Base-by-base conservation (phyloP, 2,888 invertebrate species). In the Pardosa pseudoannulata region DNA sequence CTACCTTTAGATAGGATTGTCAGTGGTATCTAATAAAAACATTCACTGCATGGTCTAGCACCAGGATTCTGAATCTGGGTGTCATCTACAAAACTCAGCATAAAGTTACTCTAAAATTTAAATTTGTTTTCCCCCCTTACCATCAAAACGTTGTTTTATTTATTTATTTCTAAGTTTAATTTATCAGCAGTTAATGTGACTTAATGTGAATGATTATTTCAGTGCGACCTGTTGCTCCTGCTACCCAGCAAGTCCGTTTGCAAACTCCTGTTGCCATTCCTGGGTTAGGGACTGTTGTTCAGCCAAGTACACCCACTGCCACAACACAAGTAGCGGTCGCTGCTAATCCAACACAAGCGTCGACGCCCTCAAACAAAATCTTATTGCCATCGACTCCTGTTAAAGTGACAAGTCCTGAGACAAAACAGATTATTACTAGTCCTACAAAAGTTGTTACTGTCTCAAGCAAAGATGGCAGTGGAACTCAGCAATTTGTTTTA, bases 401-500 rank as follows among this genome's bases (percentile, higher is more conserved):
- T 11, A 78, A 78, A 71, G 73, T 64, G 2, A 39, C 72, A 6
- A 36, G 67, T 13, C 16, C 87, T 11, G 86, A 86, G 16, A 64
- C 70, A 9, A 86, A 86, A 31, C 79, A 79, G 29, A 70, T 86
- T 62, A 28, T 79, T 28, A 23, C 86, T 13, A 86, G 86, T 31
- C 86, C 86, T 9, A 75, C 86, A 3, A 82, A 79, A 67, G 74
- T 78, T n/a, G 78, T 79, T 13, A 79, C 87, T 46, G 75, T 79
- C 0, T 74, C 92, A 89, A 28, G 90, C 89, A 23, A 89, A 86
- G n/a, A 87, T 88, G 75, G 79, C 88, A 32, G 87, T 73, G 56
- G 81, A 81, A 50, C 88, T 89, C 93, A 93, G 90, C 94, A 96
- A 92, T 97, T 97, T 92, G 95, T 96, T 89, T 94, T 97, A 88